These are phyloP conservation scores for Heliconius aoede DNA, from an alignment of 2,888 invertebrate species.

Conservation along the genomic window DNA sequence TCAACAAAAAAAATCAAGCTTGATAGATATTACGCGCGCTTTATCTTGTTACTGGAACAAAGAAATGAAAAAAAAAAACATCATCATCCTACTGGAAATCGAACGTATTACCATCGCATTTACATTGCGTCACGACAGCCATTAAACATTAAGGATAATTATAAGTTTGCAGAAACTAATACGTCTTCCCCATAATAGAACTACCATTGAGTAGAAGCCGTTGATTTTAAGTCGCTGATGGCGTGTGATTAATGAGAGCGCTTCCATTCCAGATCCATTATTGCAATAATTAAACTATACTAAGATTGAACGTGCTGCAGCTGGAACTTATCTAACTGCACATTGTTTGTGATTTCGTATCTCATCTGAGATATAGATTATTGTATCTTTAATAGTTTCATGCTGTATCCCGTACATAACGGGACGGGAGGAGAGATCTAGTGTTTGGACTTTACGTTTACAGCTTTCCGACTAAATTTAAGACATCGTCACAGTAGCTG, in stretches of 20 bases:
- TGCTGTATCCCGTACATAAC: neutral
- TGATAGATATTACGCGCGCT: no score
- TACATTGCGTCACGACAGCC: neutral
- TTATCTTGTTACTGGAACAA: no score
- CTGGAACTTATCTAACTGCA: neutral
- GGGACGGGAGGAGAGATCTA: neutral
- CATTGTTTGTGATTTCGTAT: neutral
- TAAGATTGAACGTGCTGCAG: conserved; percentile 19
- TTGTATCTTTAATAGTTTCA: no score
- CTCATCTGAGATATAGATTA: neutral
- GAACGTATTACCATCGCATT: neutral
- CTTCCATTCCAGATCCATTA: conserved; percentile 53
- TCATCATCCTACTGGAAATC: neutral
- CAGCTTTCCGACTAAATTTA: neutral
- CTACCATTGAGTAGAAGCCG: conserved; percentile 50
- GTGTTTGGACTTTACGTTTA: neutral
- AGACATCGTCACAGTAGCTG: no score
- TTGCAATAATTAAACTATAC: conserved; percentile 64
- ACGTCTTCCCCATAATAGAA: conserved; percentile 48
- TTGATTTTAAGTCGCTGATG: conserved; percentile 68
- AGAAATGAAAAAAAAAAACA: neutral
- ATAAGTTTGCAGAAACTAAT: conserved; percentile 44
- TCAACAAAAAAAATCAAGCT: no score
- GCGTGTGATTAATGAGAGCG: conserved; percentile 64
- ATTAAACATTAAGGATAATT: conserved; percentile 23